These are phyloP conservation scores for Onchidella celtica DNA, from an alignment of 2,888 invertebrate genomes.

Conservation along the genomic window DNA sequence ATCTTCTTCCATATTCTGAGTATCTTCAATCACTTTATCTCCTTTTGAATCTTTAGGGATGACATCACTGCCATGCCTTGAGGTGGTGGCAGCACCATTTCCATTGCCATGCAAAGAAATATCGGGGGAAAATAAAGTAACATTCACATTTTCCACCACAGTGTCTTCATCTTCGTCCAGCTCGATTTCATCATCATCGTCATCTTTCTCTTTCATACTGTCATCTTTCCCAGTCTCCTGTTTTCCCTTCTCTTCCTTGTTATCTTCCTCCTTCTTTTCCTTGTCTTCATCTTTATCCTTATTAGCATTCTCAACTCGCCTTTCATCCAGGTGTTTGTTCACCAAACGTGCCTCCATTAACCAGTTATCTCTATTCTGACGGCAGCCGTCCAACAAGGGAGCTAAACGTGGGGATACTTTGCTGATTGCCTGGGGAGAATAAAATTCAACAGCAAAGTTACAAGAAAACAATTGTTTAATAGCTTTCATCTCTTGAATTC, in stretches of 20 bases:
- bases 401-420: constrained; percentile 81
- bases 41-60: neutral
- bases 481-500: no score
- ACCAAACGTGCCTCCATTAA: constrained; percentile 61
- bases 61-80: neutral
- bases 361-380: constrained; percentile 75
- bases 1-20: neutral
- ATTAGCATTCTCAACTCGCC: constrained; percentile 29
- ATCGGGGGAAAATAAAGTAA: neutral
- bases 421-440: constrained; percentile 70
- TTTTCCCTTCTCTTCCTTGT: constrained; percentile 6
- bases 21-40: neutral
- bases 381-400: constrained; percentile 75
- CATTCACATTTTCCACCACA: constrained; percentile 32
- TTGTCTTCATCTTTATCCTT: constrained; percentile 53
- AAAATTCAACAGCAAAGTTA: constrained; percentile 35
- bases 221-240: neutral
- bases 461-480: neutral
- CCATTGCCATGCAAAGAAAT: neutral
- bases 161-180: constrained; percentile 32
- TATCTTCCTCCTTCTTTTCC: constrained; percentile 38
- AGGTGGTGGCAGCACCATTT: neutral
- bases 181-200: constrained; percentile 29
- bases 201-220: neutral
- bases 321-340: constrained; percentile 57